These are phyloP conservation scores for Lepus americanus DNA, from an alignment of 2,113 vertebrate species.

Conservation along the genomic window DNA sequence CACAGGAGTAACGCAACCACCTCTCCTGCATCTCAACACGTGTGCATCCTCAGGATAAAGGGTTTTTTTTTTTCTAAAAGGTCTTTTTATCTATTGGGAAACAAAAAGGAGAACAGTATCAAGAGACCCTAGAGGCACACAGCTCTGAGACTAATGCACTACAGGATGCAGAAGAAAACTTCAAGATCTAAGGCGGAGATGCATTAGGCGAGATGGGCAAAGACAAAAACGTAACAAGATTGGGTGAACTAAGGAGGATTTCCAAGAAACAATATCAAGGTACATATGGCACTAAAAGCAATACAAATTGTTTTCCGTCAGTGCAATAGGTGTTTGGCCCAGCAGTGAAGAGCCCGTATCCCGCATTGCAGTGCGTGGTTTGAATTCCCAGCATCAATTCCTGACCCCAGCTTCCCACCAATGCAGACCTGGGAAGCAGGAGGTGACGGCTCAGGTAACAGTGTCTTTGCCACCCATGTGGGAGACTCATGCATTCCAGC, in stretches of 20 bases:
- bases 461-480: no score
- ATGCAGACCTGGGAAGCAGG: no score
- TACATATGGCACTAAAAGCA: not conserved
- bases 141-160: slow-evolving; percentile 17
- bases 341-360: no score
- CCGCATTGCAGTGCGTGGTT: no score
- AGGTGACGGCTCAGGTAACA: no score
- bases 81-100: not conserved
- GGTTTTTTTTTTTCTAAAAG: not conserved
- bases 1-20: not conserved
- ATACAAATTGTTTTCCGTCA: not conserved
- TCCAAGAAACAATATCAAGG: not conserved
- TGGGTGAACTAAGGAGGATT: not conserved
- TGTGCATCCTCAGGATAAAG: not conserved
- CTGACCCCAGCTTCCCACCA: no score
- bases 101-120: not conserved
- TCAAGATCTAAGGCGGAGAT: not conserved
- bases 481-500: no score
- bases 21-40: not conserved
- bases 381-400: no score
- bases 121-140: not conserved
- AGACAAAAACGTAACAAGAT: not conserved
- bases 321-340: no score
- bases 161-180: not conserved
- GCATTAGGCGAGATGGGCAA: not conserved